Evolutionary conservation across 2,113 vertebrate species (phyloP).

Genomic region (rabbit (Oryctolagus cuniculus)): DNA sequence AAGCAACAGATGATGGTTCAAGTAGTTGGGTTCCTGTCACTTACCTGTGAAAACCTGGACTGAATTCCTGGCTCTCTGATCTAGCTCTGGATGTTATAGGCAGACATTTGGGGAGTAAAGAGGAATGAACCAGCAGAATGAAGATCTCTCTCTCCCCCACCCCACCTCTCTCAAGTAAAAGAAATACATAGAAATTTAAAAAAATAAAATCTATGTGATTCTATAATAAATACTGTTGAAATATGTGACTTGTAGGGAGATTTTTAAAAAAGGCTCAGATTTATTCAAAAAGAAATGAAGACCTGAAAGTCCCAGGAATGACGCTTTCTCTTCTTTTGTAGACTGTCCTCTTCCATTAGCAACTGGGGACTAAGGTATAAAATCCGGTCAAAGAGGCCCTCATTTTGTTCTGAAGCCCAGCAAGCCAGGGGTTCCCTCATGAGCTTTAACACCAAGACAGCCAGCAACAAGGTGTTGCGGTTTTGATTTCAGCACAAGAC

Average conservation of each 20-base stretch:
- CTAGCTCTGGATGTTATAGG: too few relatives aligned
- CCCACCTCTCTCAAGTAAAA: too few relatives aligned
- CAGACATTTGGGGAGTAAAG: too few relatives aligned
- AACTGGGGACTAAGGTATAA: not conserved
- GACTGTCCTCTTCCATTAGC: not conserved
- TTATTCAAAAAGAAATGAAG: slow-evolving; percentile 36
- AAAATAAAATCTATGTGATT: not conserved
- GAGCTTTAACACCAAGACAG: not conserved
- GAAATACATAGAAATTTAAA: too few relatives aligned
- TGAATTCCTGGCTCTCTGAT: too few relatives aligned
- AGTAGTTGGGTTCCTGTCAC: too few relatives aligned
- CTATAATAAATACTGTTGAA: not conserved
- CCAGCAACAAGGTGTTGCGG: rapidly evolving
- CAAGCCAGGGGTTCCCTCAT: not conserved
- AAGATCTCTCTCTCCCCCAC: too few relatives aligned
- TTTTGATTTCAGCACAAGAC: not conserved
- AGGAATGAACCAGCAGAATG: too few relatives aligned
- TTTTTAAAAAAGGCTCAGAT: not conserved
- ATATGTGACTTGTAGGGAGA: not conserved
- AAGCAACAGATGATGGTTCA: too few relatives aligned
- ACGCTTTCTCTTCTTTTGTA: not conserved
- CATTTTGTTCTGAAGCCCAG: not conserved
- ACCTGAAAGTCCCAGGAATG: not conserved
- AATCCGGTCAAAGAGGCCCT: not conserved
- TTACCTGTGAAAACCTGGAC: too few relatives aligned